Percentiles rank a stretch among this genome's conserved stretches.
These are phyloP conservation scores for Zapus hudsonius DNA, from an alignment of 2,113 vertebrate genomes.

Conservation along the genomic window DNA sequence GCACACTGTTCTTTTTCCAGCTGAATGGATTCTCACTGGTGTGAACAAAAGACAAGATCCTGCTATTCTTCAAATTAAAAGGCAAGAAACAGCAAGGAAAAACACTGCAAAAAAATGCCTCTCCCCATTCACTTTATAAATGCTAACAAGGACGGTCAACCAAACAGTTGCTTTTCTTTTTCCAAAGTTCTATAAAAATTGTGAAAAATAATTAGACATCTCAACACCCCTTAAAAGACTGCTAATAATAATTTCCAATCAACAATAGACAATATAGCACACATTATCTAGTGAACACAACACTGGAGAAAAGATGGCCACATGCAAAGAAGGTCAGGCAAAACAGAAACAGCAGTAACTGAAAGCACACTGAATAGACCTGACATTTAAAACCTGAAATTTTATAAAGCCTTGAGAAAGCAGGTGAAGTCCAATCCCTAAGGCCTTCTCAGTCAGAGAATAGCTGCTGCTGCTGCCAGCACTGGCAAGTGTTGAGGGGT, in stretches of 20 bases:
- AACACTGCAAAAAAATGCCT: slow-evolving; percentile 74
- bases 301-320: not conserved
- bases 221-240: slow-evolving; percentile 71
- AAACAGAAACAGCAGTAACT: not conserved
- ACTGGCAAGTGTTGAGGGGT: not conserved
- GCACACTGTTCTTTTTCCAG: slow-evolving; percentile 75
- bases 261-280: not conserved
- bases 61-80: slow-evolving; percentile 80
- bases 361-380: not conserved
- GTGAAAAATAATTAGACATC: slow-evolving; percentile 82
- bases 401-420: slow-evolving; percentile 41
- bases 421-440: slow-evolving; percentile 38
- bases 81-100: slow-evolving; percentile 76
- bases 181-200: slow-evolving; percentile 77
- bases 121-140: slow-evolving; percentile 79
- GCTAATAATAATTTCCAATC: slow-evolving; percentile 7
- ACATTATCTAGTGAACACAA: not conserved
- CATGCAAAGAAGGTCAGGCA: not conserved
- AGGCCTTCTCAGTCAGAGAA: not conserved
- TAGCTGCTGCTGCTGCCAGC: not conserved
- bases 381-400: slow-evolving; percentile 55
- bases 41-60: slow-evolving; percentile 80
- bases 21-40: slow-evolving; percentile 69
- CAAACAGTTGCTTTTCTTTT: slow-evolving; percentile 70
- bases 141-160: slow-evolving; percentile 78